A percentile compares a stretch with the other conserved stretches of the same genome.
Conservation (phyloP, 2,797 vertebrate species). For the Loris lydekkerianus region DNA sequence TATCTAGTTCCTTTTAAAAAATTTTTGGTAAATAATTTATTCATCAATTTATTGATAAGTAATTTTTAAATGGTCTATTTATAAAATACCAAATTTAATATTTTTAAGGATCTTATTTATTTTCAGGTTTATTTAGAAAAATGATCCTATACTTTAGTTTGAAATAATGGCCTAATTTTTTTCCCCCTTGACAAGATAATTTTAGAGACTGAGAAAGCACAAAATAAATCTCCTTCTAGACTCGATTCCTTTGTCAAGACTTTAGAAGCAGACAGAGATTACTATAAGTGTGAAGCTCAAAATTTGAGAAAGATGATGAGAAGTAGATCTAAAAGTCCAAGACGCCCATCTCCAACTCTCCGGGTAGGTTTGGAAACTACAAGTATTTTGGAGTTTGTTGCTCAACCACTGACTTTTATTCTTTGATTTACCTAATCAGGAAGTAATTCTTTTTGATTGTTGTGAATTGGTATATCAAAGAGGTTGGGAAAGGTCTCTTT, state of each 20-base stretch:
- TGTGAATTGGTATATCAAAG: slow-evolving; percentile 27
- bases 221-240: slow-evolving; percentile 82
- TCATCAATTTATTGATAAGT: not conserved
- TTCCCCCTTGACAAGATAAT: slow-evolving; percentile 82
- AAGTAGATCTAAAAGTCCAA: slow-evolving; percentile 86
- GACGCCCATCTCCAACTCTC: slow-evolving; percentile 78
- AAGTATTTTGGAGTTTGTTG: slow-evolving; percentile 58
- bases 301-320: slow-evolving; percentile 87
- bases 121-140: slow-evolving; percentile 68
- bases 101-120: slow-evolving; percentile 61
- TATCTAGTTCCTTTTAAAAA: not conserved
- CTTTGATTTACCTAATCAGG: slow-evolving; percentile 62
- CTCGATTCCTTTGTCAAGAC: slow-evolving; percentile 85
- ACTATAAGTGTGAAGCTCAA: slow-evolving; percentile 86
- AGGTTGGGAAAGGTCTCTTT: not conserved
- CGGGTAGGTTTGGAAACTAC: slow-evolving; percentile 85
- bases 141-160: slow-evolving; percentile 66
- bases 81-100: slow-evolving; percentile 50
- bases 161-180: slow-evolving; percentile 80
- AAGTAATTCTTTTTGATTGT: slow-evolving; percentile 35
- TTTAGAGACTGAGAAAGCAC: slow-evolving; percentile 85
- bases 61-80: slow-evolving; percentile 9
- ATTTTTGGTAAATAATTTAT: not conserved
- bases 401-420: slow-evolving; percentile 42
- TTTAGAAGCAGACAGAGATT: slow-evolving; percentile 87